phyloP scores from a whole-genome alignment of 2,113 vertebrate genomes.

The Acrocephalus kingi region DNA sequence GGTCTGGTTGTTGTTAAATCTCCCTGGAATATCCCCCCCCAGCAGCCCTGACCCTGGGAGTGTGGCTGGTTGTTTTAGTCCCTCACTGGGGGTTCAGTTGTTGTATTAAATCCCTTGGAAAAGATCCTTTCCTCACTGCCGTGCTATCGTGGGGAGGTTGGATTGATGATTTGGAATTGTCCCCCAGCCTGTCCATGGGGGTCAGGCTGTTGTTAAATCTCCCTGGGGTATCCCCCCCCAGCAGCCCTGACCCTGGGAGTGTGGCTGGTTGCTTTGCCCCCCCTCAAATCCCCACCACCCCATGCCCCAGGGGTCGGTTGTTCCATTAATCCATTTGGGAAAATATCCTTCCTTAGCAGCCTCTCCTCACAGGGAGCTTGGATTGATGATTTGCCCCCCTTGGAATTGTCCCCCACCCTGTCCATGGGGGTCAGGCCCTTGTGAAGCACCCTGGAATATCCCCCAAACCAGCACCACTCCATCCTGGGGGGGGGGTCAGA shows the following conservation, averaged over 20 bases:
- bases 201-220: neutral
- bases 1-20: too few relatives aligned
- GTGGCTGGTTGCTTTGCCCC: too few relatives aligned
- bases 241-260: neutral
- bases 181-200: neutral
- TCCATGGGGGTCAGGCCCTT: neutral
- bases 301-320: fast-evolving
- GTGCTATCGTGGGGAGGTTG: neutral
- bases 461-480: neutral
- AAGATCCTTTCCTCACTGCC: neutral
- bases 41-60: too few relatives aligned
- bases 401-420: neutral
- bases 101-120: too few relatives aligned
- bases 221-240: neutral
- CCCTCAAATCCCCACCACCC: neutral
- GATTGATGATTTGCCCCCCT: neutral
- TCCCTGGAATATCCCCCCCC: too few relatives aligned
- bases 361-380: neutral
- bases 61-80: neutral
- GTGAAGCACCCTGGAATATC: neutral
- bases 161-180: neutral
- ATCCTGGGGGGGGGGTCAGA: neutral
- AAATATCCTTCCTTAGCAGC: neutral
- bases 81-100: too few relatives aligned
- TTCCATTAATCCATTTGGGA: neutral